Percentiles rank a stretch among this genome's conserved stretches.
These are phyloP conservation scores for Benitochromis conjunctus DNA, from an alignment of 2,113 vertebrate genomes.

Conservation along the genomic window DNA sequence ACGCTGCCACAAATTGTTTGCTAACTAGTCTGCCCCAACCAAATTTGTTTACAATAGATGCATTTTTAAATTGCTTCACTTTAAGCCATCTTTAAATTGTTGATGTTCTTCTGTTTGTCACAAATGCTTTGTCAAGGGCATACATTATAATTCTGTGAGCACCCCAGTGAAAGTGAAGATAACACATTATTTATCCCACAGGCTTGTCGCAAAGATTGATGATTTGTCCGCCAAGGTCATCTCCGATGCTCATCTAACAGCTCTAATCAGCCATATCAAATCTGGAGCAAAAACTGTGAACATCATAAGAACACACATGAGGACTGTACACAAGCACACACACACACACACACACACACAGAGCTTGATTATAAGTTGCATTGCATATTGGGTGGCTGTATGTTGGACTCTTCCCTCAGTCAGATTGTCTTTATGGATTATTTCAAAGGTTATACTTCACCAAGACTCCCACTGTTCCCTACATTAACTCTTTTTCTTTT, in stretches of 20 bases:
- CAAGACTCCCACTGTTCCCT: neutral
- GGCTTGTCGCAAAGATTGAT: neutral
- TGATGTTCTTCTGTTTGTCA: neutral
- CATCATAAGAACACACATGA: neutral
- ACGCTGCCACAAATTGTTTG: neutral
- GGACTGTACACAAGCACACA: neutral
- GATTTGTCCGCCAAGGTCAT: neutral
- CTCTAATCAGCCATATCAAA: neutral
- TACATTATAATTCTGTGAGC: neutral
- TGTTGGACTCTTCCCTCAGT: neutral
- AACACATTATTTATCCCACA: neutral
- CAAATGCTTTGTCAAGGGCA: neutral
- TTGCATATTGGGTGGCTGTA: neutral
- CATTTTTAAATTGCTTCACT: neutral
- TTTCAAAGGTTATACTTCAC: conserved; percentile 20
- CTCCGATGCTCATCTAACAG: neutral
- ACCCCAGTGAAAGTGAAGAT: neutral
- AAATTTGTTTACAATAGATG: neutral
- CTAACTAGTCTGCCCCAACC: neutral
- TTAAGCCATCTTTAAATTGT: neutral
- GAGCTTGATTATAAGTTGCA: neutral
- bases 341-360: neutral
- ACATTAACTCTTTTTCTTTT: neutral
- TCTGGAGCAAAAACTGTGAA: neutral
- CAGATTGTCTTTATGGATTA: conserved; percentile 13